Conservation (phyloP, 2,113 vertebrate species). For the Pteruthius melanotis region DNA sequence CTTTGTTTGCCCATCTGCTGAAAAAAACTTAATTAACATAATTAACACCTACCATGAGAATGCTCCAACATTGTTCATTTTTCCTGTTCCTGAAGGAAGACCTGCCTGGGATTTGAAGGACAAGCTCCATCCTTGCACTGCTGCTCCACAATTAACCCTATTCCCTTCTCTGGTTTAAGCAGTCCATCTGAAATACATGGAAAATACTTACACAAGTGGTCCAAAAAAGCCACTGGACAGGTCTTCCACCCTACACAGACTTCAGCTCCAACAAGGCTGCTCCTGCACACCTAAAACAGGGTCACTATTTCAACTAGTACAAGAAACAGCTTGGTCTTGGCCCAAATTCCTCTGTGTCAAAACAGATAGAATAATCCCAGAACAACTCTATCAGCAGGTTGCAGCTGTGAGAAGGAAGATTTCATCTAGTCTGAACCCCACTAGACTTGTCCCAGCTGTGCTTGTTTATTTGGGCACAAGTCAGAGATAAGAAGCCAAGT, state of each 20-base stretch:
- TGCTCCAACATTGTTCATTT: not conserved
- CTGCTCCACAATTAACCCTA: not conserved
- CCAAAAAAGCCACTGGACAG: rapidly evolving
- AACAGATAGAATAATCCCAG: not conserved
- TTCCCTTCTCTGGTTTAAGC: not conserved
- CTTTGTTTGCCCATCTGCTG: conserved; percentile 1
- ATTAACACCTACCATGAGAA: not conserved
- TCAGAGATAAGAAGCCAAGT: not conserved
- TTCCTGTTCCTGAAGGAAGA: not conserved
- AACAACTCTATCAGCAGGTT: not conserved
- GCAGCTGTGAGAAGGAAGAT: not conserved
- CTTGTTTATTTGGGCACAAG: conserved; percentile 10
- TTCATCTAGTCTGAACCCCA: not conserved
- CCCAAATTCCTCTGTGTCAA: not conserved
- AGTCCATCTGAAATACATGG: not conserved
- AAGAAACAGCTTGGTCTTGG: not conserved
- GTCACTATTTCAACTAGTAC: not conserved
- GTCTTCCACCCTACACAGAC: not conserved
- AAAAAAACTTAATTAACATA: not conserved
- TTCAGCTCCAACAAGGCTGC: not conserved
- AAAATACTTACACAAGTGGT: not conserved
- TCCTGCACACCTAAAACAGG: not conserved
- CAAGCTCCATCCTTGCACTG: not conserved
- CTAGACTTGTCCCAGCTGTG: not conserved
- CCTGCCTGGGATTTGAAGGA: not conserved